Base-by-base conservation (phyloP, 1,140 invertebrate genomes). In the Frieseomelitta varia region DNA sequence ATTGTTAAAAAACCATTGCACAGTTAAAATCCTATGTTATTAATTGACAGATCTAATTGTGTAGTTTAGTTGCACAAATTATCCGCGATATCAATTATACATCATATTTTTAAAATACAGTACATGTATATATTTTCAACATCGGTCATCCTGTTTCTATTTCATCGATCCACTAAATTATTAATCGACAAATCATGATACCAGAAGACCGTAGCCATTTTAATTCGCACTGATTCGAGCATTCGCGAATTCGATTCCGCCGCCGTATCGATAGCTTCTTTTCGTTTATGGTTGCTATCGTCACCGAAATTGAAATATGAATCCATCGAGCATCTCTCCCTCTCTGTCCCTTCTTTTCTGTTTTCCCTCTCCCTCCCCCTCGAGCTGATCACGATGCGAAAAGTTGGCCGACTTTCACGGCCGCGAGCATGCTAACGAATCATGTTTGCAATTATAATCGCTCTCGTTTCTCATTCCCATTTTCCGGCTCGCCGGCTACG, bases 251-350 rank as follows among this genome's bases (percentile, higher is more conserved):
- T 34, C n/a, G 14, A 63, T 69, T 65, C 34, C 17, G 17, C 0
- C 1, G 14, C 17, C 17, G 39, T 77, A 84, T 85, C 63, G 19
- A 63, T 58, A 27, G 67, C 67, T 80, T 10, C 71, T 56, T 56
- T 55, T 27, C 88, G 84, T 90, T 87, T 24, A 21, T 17, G 79
- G 53, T 53, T n/a, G 30, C 27, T 19, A 56, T 69, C 72, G 30
- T 73, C 81, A 30, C 58, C 83, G 84, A 86, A 87, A 91, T 91
- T 87, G 67, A 75, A 90, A 92, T 90, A 91, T 90, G 90, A 91
- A 91, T 91, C 89, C 87, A 87, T 58, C 75, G 75, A 76, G 87
- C 90, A 90, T 90, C 88, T 27, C 15, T 56, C 58, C 4, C 17
- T 56, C 0, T 56, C 8, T 2, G 39, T n/a, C 69, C 47, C 14